Conservation (phyloP, 1,140 invertebrate genomes). For the Drosophila ficusphila region DNA sequence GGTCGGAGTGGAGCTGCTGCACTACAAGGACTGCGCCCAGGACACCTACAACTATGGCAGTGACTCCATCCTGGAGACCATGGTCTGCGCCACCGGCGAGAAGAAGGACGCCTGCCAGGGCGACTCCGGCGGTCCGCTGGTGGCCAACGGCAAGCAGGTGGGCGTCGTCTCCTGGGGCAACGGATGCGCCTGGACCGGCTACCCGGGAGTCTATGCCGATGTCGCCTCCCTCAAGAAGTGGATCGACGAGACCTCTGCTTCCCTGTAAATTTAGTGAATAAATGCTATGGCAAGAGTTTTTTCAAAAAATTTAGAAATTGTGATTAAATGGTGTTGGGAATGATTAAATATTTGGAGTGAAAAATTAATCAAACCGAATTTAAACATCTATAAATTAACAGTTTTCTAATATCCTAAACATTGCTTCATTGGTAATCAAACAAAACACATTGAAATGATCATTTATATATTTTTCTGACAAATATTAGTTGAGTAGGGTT, state of each 20-base stretch:
- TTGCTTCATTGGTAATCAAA: no score
- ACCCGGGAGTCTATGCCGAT: constrained; percentile 89
- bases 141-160: constrained; percentile 76
- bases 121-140: constrained; percentile 84
- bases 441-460: no score
- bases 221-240: constrained; percentile 85
- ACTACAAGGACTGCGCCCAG: constrained; percentile 26
- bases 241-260: constrained; percentile 31
- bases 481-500: no score
- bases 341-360: no score
- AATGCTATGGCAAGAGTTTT: constrained; percentile 20
- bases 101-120: constrained; percentile 86
- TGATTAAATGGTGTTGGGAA: no score
- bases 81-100: constrained; percentile 85
- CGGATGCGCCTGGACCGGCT: constrained; percentile 86
- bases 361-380: no score
- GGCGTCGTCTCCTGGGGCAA: constrained; percentile 89
- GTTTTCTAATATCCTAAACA: no score
- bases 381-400: no score
- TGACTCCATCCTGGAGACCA: constrained; percentile 82
- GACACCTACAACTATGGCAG: constrained; percentile 44
- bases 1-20: constrained; percentile 46
- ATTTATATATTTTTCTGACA: no score
- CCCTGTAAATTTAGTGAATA: constrained; percentile 34
- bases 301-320: neutral